Percentiles rank a stretch among this genome's conserved stretches.
phyloP scores from a whole-genome alignment of 2,797 vertebrate genomes.

The Ctenosaura bakeri region DNA sequence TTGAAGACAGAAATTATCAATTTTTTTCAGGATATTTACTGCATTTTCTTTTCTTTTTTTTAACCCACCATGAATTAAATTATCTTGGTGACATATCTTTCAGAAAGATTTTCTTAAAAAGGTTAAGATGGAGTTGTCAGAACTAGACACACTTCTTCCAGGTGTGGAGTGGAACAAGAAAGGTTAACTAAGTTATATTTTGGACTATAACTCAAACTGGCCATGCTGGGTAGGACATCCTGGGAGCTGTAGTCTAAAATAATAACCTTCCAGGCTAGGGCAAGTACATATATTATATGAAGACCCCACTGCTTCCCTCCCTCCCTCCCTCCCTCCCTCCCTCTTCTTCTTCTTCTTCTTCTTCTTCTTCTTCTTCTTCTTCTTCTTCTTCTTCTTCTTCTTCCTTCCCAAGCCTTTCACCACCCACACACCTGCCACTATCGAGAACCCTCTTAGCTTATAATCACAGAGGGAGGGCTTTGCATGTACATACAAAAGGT shows the following conservation, averaged over 20 bases:
- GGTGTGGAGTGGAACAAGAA: not conserved
- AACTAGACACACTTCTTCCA: not conserved
- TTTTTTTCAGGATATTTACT: not conserved
- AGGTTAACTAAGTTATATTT: no score
- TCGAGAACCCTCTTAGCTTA: slow-evolving; percentile 17
- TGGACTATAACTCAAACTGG: no score
- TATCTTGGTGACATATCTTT: not conserved
- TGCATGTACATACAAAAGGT: slow-evolving; percentile 48
- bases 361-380: not conserved
- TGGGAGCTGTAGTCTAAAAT: no score
- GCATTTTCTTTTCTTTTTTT: not conserved
- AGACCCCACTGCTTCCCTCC: not conserved
- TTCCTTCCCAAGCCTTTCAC: not conserved
- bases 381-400: no score
- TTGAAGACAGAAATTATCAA: not conserved
- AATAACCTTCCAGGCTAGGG: no score
- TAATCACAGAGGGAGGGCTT: slow-evolving; percentile 8
- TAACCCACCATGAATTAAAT: not conserved
- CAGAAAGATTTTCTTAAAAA: not conserved
- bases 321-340: no score
- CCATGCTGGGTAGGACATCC: no score
- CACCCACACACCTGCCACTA: not conserved
- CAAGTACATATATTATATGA: not conserved
- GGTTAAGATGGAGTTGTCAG: not conserved
- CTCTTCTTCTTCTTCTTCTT: not conserved